Evolutionary conservation across 1,140 invertebrate species (phyloP), one percentile per base, ranked within the genome.

Genomic region (Phymorhynchus buccinoides): DNA sequence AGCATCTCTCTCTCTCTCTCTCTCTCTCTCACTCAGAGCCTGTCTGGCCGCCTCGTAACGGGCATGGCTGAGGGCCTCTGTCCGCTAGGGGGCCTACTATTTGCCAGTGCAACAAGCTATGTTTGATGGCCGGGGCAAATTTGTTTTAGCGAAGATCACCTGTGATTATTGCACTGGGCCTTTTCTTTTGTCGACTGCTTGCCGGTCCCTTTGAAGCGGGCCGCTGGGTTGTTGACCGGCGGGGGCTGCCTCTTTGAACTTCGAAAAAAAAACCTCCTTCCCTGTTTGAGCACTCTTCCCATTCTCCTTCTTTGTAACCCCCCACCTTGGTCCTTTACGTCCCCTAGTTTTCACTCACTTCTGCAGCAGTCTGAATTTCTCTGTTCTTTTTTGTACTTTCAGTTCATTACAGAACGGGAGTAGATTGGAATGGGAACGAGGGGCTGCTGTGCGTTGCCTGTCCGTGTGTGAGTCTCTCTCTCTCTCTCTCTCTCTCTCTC

Each of bases 61-160:
- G 66, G 48, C 42, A 79, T 73, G 42, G 48, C 73, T 30, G 4
- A 3, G 27, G 37, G 18, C 86, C 68, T 84, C 62, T 52, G 81
- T 18, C 81, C 18, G 18, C 32, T 77, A 44, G 18, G 27, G 18
- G 27, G 56, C 62, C 27, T 88, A 85, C 27, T 88, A 85, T 88
- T 88, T 88, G 80, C 83, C 52, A 71, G 71, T 80, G 52, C 56
- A 86, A 84, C 79, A 80, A 52, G 68, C 77, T 66, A 78, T 88
- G 85, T 88, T 88, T 87, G 86, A 87, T 87, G 85, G 80, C 68
- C 84, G 86, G 83, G 80, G 87, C 85, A 89, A 88, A 88, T 89
- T 89, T 89, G 86, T 87, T 89, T 85, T 86, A 80, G 68, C 83
- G 82, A 75, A 79, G 85, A 87, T 88, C 88, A 88, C 88, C 82